A percentile compares a stretch with the other conserved stretches of the same genome.
Evolutionary conservation across 2,797 vertebrate genomes (phyloP).

Genomic region (Pampus argenteus): DNA sequence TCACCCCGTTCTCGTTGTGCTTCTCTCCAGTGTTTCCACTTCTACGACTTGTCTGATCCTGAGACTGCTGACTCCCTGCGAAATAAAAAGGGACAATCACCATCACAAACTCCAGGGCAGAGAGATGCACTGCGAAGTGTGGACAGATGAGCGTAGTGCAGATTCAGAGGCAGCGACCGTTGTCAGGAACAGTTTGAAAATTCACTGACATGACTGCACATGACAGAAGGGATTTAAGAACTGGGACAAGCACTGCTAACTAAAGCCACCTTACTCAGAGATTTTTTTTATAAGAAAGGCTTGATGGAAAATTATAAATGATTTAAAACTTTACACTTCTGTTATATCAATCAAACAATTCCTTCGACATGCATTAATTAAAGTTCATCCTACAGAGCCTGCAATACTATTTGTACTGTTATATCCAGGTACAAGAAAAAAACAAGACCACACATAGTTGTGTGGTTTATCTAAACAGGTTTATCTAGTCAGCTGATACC

Average conservation of each 20-base stretch:
- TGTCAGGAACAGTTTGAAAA: conserved; percentile 53
- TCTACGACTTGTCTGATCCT: conserved; percentile 82
- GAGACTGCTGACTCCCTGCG: conserved; percentile 87
- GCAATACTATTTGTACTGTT: not conserved
- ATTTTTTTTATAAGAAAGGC: conserved; percentile 21
- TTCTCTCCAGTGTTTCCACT: conserved; percentile 82
- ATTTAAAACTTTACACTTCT: conserved; percentile 30
- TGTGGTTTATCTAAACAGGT: not conserved
- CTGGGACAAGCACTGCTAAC: conserved; percentile 48
- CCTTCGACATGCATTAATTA: conserved; percentile 9
- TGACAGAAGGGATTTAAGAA: conserved; percentile 54
- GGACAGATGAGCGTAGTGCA: not conserved
- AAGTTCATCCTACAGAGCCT: not conserved
- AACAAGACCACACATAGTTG: not conserved
- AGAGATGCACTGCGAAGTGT: not conserved
- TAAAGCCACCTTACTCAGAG: conserved; percentile 31
- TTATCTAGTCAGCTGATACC: not conserved
- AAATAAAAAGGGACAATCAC: conserved; percentile 27
- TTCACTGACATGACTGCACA: conserved; percentile 51
- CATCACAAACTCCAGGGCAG: conserved; percentile 27
- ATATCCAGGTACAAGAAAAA: not conserved
- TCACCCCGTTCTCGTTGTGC: conserved; percentile 86
- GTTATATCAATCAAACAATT: too few species aligned
- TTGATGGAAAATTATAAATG: conserved; percentile 23
- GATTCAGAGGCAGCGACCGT: conserved; percentile 38